phyloP scores from a whole-genome alignment of 2,113 vertebrate species.

The Corythoichthys intestinalis region DNA sequence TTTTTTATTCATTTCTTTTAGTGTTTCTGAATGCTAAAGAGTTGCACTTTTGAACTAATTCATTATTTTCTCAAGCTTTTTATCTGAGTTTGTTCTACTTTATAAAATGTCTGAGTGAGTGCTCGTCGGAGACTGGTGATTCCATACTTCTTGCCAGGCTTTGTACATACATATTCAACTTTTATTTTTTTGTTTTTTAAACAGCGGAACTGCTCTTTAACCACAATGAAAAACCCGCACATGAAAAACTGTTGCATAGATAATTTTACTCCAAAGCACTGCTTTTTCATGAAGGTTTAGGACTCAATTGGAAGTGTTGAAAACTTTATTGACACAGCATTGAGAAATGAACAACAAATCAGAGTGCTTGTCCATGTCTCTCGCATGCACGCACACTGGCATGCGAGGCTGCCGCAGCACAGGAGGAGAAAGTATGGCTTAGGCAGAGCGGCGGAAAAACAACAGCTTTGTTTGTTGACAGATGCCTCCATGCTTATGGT shows the following conservation, averaged over 20 bases:
- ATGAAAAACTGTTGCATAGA: not conserved
- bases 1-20: too few species aligned
- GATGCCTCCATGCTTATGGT: conserved; percentile 92
- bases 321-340: conserved; percentile 53
- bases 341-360: conserved; percentile 42
- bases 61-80: too few species aligned
- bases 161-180: too few species aligned
- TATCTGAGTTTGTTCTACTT: too few species aligned
- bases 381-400: conserved; percentile 47
- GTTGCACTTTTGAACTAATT: too few species aligned
- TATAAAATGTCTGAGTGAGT: too few species aligned
- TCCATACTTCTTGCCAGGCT: too few species aligned
- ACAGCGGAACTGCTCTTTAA: too few species aligned
- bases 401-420: conserved; percentile 70
- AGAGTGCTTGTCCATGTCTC: conserved; percentile 48
- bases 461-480: conserved; percentile 99
- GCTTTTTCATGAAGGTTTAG: conserved; percentile 3
- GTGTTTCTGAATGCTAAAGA: too few species aligned
- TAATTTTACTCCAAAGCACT: not conserved
- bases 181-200: too few species aligned
- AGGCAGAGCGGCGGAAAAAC: conserved; percentile 81
- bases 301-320: conserved; percentile 34
- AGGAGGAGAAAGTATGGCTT: conserved; percentile 79
- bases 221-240: too few species aligned
- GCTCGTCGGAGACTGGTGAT: too few species aligned